phyloP scores from a whole-genome alignment of 2,888 invertebrate species.

The Tanypteryx hageni region DNA sequence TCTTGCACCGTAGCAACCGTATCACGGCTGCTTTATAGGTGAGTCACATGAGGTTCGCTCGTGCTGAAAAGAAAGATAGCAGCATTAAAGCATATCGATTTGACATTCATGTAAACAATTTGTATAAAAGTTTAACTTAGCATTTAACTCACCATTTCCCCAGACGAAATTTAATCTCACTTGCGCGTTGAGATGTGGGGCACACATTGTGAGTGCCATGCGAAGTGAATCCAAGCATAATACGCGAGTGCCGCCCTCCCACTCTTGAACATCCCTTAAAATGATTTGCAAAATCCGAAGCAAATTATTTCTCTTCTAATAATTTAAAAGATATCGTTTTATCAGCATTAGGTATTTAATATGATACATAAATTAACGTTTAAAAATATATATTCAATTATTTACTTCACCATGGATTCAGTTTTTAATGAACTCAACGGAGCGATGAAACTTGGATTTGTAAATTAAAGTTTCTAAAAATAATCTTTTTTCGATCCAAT shows the following conservation, averaged over 20 bases:
- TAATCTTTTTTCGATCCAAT: too few relatives aligned
- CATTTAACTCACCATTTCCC: not conserved
- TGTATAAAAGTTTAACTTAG: not conserved
- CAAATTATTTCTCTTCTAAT: not conserved
- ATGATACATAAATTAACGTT: too few relatives aligned
- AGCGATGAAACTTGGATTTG: too few relatives aligned
- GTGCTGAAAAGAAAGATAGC: not conserved
- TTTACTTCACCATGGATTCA: too few relatives aligned
- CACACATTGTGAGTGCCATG: conserved; percentile 13
- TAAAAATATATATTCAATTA: too few relatives aligned
- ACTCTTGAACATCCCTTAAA: not conserved
- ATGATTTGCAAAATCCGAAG: not conserved
- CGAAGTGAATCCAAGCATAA: conserved; percentile 27
- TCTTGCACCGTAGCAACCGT: conserved; percentile 40
- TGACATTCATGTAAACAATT: not conserved
- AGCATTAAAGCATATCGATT: not conserved
- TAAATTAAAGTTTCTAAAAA: too few relatives aligned
- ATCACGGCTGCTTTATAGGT: conserved; percentile 4
- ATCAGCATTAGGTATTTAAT: too few relatives aligned
- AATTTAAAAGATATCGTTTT: too few relatives aligned
- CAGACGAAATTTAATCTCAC: not conserved
- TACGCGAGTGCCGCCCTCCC: conserved; percentile 20
- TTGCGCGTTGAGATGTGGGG: not conserved
- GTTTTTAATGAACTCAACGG: too few relatives aligned
- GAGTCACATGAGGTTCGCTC: not conserved